Percentiles rank a stretch among this genome's conserved stretches.
Evolutionary conservation across 2,797 vertebrate species (phyloP).

Genomic region (Gallinago stenura): DNA sequence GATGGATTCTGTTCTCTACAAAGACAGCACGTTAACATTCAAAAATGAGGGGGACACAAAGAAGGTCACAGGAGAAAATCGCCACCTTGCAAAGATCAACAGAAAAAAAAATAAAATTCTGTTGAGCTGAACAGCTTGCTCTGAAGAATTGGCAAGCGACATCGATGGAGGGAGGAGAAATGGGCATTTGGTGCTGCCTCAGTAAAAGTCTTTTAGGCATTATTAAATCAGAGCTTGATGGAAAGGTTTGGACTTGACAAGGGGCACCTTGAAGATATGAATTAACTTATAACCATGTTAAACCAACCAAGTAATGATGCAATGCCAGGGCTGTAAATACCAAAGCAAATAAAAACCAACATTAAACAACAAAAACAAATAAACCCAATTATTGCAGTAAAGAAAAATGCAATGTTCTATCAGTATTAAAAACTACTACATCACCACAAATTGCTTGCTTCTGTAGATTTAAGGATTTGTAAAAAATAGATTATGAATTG

Average conservation of each 20-base stretch:
- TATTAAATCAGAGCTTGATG: constrained; percentile 32
- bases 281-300: background rate
- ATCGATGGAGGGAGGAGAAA: background rate
- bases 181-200: constrained; percentile 11
- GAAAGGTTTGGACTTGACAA: background rate
- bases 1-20: background rate
- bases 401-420: fast-evolving
- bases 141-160: background rate
- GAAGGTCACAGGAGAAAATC: background rate
- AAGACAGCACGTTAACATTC: background rate
- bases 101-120: background rate
- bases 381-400: background rate
- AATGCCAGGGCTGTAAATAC: background rate
- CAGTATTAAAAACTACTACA: background rate
- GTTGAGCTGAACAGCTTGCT: background rate
- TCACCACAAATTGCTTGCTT: background rate
- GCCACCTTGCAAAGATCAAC: background rate
- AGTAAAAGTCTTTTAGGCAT: background rate
- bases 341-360: background rate
- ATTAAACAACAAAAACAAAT: background rate
- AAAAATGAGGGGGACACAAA: background rate
- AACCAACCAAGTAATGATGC: background rate
- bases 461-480: background rate
- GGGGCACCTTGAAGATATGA: background rate
- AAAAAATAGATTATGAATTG: background rate